Evolutionary conservation across 2,113 vertebrate species (phyloP), one percentile per base, ranked within the genome.

Genomic region (Globicephala melas): DNA sequence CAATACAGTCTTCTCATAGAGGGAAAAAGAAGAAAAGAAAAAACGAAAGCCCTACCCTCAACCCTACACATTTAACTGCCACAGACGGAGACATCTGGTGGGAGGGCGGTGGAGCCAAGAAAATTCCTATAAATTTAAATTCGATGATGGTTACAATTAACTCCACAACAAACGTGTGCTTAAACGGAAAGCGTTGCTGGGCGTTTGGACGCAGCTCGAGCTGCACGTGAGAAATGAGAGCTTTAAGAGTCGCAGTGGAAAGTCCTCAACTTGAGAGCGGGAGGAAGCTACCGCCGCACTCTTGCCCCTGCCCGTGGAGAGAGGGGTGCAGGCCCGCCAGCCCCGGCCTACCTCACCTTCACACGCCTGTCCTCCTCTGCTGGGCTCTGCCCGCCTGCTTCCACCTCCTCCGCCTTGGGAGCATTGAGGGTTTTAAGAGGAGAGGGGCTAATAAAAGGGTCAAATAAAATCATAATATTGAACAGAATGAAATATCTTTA

Each of bases 91-190:
- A 97, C 98, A 98, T 98, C 97, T 98, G 98, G 97, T 50, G 31
- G 95, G 65, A 97, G 96, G 89, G 89, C 0, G 28, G 94, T 93
- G 89, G 95, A 98, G 97, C 97, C 98, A 98, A 96, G 97, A 98
- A 98, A 97, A 98, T 98, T 97, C 97, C 98, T 98, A 97, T 98
- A 97, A 98, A 98, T 98, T 97, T 98, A 97, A 98, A 97, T 98
- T 98, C 93, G 97, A 97, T 98, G 97, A 98, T 97, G 98, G 98
- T 97, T 98, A 97, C 98, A 98, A 98, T 98, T 97, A 97, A 98
- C 97, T 98, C 96, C 96, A 97, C 94, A 97, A 97, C 96, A 96
- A 98, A 98, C 47, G 67, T 96, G 94, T 89, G 93, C 97, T 98
- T 97, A 98, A 97, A 96, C 4, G 15, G 94, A 95, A 96, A 97